Base-by-base conservation (phyloP, 1,140 invertebrate genomes). In the Lepidurus couesii region DNA sequence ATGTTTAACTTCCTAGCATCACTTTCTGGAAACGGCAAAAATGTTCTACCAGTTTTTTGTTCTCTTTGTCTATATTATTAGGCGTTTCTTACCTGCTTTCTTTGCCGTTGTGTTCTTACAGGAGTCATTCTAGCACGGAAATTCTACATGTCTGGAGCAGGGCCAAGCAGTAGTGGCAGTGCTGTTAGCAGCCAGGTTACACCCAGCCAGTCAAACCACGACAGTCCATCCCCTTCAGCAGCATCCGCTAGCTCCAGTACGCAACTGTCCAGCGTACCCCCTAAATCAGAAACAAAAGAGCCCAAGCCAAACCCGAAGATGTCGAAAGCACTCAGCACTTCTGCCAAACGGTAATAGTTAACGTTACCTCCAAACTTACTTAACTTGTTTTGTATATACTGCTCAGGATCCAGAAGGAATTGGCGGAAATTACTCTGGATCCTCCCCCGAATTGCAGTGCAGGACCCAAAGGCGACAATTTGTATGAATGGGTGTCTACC, bases 401-500 rank as follows among this genome's bases (percentile, higher is more conserved):
- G 84, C 82, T 11, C 80, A 91, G 95, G 83, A 97, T 98, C 87
- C 96, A 98, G 85, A 98, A 98, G 84, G 96, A 98, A 86, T 85
- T 98, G 80, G 95, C 96, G 74, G 96, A 98, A 88, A 98, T 98
- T 81, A 98, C 96, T 81, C 85, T 98, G 80, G 96, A 98, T 86
- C 96, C 96, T 75, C 96, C 96, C 47, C 96, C 96, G 80, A 98
- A 98, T 86, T 98, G 96, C 88, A 95, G 95, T 88, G 97, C 96
- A 78, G 96, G 95, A 1, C 96, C 96, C 1, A 98, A 98, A 87
- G 95, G 95, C 43, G 96, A 98, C 85, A 98, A 98, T 86, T 88
- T 98, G 73, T 98, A 97, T 85, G 96, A 98, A 87, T 99, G 97
- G 97, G 95, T 97, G 1, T 97, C 96, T 1, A 98, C 95, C 42